Percentiles rank a stretch among this genome's conserved stretches.
phyloP scores from a whole-genome alignment of 2,797 vertebrate species.

The Etheostoma perlongum region DNA sequence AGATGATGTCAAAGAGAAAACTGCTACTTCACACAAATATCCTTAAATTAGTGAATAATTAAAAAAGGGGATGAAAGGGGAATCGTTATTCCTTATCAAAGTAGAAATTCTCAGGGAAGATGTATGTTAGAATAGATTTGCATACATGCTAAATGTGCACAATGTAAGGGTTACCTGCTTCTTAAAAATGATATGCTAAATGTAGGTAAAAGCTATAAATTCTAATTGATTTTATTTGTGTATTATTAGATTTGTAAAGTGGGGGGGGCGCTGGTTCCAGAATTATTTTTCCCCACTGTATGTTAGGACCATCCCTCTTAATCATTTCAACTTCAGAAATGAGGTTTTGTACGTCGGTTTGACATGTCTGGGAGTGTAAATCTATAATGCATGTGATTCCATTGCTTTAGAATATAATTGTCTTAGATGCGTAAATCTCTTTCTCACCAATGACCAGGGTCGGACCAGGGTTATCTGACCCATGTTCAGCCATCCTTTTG shows the following conservation, averaged over 20 bases:
- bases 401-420: too few species aligned
- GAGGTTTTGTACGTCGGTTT: too few species aligned
- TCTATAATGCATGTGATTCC: too few species aligned
- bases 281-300: background rate
- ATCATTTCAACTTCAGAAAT: too few species aligned
- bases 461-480: too few species aligned
- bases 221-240: background rate
- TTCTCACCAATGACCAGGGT: too few species aligned
- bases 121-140: background rate
- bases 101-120: background rate
- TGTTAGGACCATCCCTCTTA: too few species aligned
- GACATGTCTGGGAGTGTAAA: too few species aligned
- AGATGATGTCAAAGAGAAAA: conserved; percentile 13
- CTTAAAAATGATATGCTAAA: background rate
- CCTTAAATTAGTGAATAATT: conserved; percentile 4
- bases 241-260: background rate
- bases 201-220: background rate
- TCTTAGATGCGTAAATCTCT: too few species aligned
- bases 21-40: background rate
- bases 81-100: background rate
- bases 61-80: background rate
- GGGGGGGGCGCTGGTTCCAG: background rate
- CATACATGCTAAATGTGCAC: background rate
- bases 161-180: background rate
- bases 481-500: too few species aligned